Conservation (phyloP, 2,113 vertebrate genomes). For the Cyprinodon tularosa region DNA sequence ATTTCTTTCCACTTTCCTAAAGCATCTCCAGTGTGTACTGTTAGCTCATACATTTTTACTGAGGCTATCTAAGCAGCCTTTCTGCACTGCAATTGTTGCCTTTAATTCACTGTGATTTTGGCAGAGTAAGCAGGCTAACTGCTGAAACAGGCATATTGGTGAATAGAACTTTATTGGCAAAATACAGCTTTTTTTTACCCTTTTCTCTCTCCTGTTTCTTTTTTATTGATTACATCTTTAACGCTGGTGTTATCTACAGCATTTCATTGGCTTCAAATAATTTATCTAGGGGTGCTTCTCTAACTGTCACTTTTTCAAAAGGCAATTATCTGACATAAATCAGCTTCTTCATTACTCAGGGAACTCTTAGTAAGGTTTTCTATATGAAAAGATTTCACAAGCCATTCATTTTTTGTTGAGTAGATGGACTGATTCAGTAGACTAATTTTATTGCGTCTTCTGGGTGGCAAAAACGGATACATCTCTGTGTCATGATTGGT, state of each 20-base stretch:
- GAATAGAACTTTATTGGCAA: not conserved
- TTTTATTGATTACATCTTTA: constrained; percentile 1
- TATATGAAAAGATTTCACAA: not conserved
- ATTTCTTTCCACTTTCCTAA: not conserved
- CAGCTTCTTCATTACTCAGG: not conserved
- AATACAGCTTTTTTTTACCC: constrained; percentile 12
- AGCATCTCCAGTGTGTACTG: constrained; percentile 23
- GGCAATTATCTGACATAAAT: not conserved
- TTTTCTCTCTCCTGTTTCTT: not conserved
- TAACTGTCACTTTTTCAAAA: constrained; percentile 1
- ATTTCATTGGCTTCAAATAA: constrained; percentile 2
- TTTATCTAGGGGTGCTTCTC: constrained; percentile 3
- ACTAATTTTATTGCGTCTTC: not conserved
- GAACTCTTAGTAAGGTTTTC: not conserved
- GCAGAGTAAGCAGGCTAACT: constrained; percentile 10
- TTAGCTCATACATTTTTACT: constrained; percentile 37
- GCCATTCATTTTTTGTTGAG: not conserved
- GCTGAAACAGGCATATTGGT: constrained; percentile 39
- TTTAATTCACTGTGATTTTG: constrained; percentile 53
- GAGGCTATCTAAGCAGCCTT: constrained; percentile 6
- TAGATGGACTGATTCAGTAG: not conserved
- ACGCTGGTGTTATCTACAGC: not conserved
- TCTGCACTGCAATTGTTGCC: constrained; percentile 13
- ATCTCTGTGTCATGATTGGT: no score
- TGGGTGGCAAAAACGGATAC: not conserved